Base-by-base conservation (phyloP, 2,113 vertebrate genomes). In the Amia ocellicauda region DNA sequence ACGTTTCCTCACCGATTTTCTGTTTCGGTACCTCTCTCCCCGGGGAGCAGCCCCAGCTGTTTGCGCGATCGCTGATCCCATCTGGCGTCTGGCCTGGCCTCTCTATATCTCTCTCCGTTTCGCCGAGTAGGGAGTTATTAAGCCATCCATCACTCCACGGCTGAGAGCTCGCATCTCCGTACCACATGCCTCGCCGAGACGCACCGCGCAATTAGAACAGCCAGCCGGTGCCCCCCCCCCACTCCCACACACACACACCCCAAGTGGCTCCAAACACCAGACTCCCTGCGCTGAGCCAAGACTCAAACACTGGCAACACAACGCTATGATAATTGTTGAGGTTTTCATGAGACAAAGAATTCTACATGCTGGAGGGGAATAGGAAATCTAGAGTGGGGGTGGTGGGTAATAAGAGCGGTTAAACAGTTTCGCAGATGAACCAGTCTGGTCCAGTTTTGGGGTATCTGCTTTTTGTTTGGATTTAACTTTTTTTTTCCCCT, bases 1-100 rank as follows among this genome's bases (percentile, higher is more conserved):
- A 22, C 7, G 20, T 24, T n/a, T 29, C 24, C 17, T 28, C 11
- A 60, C 20, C n/a, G 3, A 49, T 58, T 55, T 13, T 14, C 31
- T 22, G 22, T 52, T 67, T 36, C 55, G 27, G 54, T n/a, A 5
- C 11, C 51, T 69, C 43, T 52, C 27, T 68, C 72, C 51, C 65
- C 45, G 26, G 64, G 66, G 64, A 69, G 28, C 45, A 22, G 13
- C 11, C 67, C 67, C 67, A 74, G 74, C 69, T 75, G 68, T 62
- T 74, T 70, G 47, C 26, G 22, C 3, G n/a, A 31, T 3, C 5
- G 51, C 54, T 58, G 58, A 52, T 60, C 62, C 76, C 73, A 76
- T 69, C 73, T 78, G 73, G 55, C 55, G 43, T 67, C 71, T 70
- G 36, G 64, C 26, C 56, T 60, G 23, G 27, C 29, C 58, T 29